Base-by-base conservation (phyloP, 2,797 vertebrate species). In the Eospalax fontanierii region DNA sequence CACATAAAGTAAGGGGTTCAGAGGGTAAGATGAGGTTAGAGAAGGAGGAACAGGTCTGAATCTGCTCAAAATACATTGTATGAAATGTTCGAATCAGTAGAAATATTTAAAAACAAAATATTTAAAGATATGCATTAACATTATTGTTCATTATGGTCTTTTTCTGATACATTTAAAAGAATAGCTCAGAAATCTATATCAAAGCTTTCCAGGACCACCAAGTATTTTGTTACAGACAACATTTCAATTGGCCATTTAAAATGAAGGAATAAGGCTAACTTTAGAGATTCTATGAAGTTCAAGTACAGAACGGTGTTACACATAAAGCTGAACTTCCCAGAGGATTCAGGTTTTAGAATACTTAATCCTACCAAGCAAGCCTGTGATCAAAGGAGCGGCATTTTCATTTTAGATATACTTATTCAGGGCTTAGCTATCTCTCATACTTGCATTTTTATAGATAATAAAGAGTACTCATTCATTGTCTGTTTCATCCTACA, bases 81-180 rank as follows among this genome's bases (percentile, higher is more conserved):
- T 46, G 46, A 46, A 46, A 46, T 5, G 46, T 46, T 46, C 6
- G 46, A 46, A 46, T 46, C 46, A 46, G 11, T 46, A 46, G 46
- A 68, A 82, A 43, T 9, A 50, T 68, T 89, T 5, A 12, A 86
- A 33, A n/a, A n/a, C n/a, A 79, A 87, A 84, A 91, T 68, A 4
- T 86, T 61, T 54, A 78, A 93, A 91, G 22, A 50, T 79, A 71
- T 59, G 79, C 22, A 21, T 43, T 75, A 35, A 96, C 87, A 63
- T 84, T 10, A 87, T 70, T 79, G 14, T 73, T 84, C 12, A 50
- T n/a, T n/a, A 43, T 71, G 3, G 4, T 3, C 5, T 93, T 83
- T 94, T 57, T 14, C 40, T 89, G 50, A 65, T 30, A 46, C 70
- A 70, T 59, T 57, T 76, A 22, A 79, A 82, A 68, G 50, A 85